phyloP scores from a whole-genome alignment of 2,113 vertebrate genomes.

The Nothobranchius furzeri region DNA sequence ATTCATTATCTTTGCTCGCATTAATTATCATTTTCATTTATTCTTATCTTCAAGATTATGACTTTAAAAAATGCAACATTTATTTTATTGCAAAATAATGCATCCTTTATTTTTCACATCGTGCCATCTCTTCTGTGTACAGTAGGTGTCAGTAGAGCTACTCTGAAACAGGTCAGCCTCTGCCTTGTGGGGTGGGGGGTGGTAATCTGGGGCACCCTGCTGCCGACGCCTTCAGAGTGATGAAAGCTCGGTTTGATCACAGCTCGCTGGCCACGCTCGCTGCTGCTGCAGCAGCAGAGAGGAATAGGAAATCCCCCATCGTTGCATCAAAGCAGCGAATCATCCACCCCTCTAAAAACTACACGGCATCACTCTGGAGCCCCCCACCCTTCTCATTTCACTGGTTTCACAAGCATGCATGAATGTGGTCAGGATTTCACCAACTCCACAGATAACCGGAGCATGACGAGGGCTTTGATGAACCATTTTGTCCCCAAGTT shows the following conservation, averaged over 20 bases:
- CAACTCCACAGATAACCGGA: neutral
- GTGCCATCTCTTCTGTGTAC: slow-evolving; percentile 13
- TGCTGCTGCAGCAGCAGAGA: slow-evolving; percentile 59
- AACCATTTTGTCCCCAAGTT: slow-evolving; percentile 7
- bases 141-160: slow-evolving; percentile 60
- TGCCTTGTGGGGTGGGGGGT: slow-evolving; percentile 42
- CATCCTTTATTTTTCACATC: neutral
- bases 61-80: neutral
- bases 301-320: slow-evolving; percentile 67
- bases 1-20: too few species aligned
- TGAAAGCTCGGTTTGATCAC: slow-evolving; percentile 71
- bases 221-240: slow-evolving; percentile 64
- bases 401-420: neutral
- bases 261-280: slow-evolving; percentile 70
- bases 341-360: slow-evolving; percentile 4
- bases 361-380: slow-evolving; percentile 37
- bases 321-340: slow-evolving; percentile 43
- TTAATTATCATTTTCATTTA: neutral
- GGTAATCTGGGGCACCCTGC: slow-evolving; percentile 73
- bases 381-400: slow-evolving; percentile 15
- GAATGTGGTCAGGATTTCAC: slow-evolving; percentile 1
- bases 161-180: slow-evolving; percentile 13
- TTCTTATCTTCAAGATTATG: neutral
- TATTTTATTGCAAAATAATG: neutral
- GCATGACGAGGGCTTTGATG: neutral